Percentiles rank a stretch among this genome's conserved stretches.
These are phyloP conservation scores for Cyclophora albipunctata DNA, from an alignment of 2,888 invertebrate genomes.

Conservation along the genomic window DNA sequence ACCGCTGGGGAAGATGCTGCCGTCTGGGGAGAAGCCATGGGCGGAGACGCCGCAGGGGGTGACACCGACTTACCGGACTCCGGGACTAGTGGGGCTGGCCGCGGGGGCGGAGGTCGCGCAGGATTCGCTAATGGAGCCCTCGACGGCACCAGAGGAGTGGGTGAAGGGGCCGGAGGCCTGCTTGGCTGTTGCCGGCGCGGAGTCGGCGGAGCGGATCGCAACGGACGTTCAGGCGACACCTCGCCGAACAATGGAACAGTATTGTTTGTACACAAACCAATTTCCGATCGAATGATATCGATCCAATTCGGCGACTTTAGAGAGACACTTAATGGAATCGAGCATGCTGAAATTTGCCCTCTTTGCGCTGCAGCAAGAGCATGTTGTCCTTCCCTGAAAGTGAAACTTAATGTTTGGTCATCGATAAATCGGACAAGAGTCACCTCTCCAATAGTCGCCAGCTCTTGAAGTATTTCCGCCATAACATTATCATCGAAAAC, in stretches of 20 bases:
- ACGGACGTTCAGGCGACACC: conserved; percentile 46
- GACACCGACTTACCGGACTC: conserved; percentile 53
- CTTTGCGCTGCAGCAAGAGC: conserved; percentile 84
- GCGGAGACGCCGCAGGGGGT: conserved; percentile 47
- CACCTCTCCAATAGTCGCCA: conserved; percentile 91
- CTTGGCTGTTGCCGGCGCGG: conserved; percentile 73
- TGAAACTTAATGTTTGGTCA: conserved; percentile 88
- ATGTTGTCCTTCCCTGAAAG: conserved; percentile 91
- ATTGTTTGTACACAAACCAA: conserved; percentile 88
- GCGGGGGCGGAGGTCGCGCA: conserved; percentile 75
- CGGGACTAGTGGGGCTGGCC: conserved; percentile 72
- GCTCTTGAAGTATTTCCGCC: conserved; percentile 84
- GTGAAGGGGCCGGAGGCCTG: conserved; percentile 78
- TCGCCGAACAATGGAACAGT: conserved; percentile 83
- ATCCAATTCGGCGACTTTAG: conserved; percentile 92
- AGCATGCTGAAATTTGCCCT: conserved; percentile 77
- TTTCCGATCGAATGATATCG: conserved; percentile 86
- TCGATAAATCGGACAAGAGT: conserved; percentile 93
- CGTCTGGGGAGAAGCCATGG: conserved; percentile 3
- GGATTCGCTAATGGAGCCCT: conserved; percentile 66
- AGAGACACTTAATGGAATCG: conserved; percentile 79
- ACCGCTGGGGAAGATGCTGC: conserved; percentile 3
- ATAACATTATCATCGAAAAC: conserved; percentile 89
- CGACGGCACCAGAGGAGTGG: conserved; percentile 59
- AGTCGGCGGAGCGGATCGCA: conserved; percentile 63